Base-by-base conservation (phyloP, 2,113 vertebrate genomes). In the Neotoma lepida region DNA sequence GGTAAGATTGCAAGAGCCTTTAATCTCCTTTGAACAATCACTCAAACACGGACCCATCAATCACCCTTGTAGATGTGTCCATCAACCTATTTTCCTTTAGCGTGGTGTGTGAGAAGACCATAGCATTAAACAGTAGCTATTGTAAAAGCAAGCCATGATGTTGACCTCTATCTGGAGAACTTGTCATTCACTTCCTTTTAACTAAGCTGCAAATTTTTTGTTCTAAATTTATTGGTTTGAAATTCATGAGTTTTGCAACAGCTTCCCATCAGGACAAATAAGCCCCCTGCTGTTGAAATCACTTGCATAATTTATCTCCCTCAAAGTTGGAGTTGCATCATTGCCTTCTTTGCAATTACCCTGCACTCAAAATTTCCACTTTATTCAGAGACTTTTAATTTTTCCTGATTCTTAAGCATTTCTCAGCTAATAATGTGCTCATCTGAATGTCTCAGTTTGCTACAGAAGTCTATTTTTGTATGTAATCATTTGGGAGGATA, bases 181-280 rank as follows among this genome's bases (percentile, higher is more conserved):
- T 87, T 94, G 66, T 58, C 88, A 94, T 96, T 92, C 64, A 82
- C 87, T 95, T 89, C 49, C n/a, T 90, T 95, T 87, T 96, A 93
- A 90, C 87, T 88, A 80, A 89, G 33, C 80, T 95, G 28, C 76
- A 89, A 92, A 86, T 86, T 56, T 76, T 97, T 96, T 90, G 96
- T 95, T 96, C 93, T 85, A 93, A 95, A 96, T 96, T 94, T 95
- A 91, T 74, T 86, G 71, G 95, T 96, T 96, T 96, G 96, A 96
- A 96, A 97, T 97, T 97, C 94, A 97, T 97, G 95, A 97, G 87
- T 85, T 94, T 94, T 91, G 39, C 74, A 93, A 86, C 44, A 86
- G 94, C 93, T 93, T 95, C 89, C 54, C 66, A 97, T 96, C 89
- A 95, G 85, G 86, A 91, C 51, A 96, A 95, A 94, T 94, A 96